Conservation (phyloP, 2,888 invertebrate species). For the Ephialtes manifestator region DNA sequence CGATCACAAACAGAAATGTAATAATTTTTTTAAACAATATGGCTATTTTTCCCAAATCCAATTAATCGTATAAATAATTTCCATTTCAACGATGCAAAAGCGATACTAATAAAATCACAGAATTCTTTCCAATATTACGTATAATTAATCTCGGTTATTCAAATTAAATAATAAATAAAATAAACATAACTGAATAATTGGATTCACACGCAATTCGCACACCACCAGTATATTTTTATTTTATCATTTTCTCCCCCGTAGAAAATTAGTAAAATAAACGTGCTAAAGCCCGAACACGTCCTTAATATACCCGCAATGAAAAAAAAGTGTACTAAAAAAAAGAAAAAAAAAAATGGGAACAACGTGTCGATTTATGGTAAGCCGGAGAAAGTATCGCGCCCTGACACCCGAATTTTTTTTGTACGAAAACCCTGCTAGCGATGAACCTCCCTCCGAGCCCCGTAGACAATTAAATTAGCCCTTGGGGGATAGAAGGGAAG, state of each 20-base stretch:
- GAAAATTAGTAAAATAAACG: conserved; percentile 21
- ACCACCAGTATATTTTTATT: background rate
- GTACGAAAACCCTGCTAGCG: background rate
- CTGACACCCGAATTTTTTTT: background rate
- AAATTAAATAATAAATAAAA: background rate
- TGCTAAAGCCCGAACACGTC: background rate
- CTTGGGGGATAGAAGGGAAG: conserved; percentile 52
- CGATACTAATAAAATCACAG: background rate
- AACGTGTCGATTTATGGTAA: conserved; percentile 48
- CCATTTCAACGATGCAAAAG: too few relatives aligned
- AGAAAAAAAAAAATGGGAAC: conserved; percentile 7
- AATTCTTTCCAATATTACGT: background rate
- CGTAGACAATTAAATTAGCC: conserved; percentile 66
- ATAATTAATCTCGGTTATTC: background rate
- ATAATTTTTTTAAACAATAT: too few relatives aligned
- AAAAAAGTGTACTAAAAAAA: background rate
- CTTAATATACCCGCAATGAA: background rate
- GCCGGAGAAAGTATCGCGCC: conserved; percentile 4
- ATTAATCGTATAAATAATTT: too few relatives aligned
- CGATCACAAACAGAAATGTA: too few relatives aligned
- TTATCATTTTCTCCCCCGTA: background rate
- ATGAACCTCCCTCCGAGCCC: conserved; percentile 18
- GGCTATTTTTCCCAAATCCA: too few relatives aligned
- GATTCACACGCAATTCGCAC: too few relatives aligned
- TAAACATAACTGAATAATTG: background rate